Conservation (phyloP, 2,113 vertebrate species). For the Myanophis thanlyinensis region DNA sequence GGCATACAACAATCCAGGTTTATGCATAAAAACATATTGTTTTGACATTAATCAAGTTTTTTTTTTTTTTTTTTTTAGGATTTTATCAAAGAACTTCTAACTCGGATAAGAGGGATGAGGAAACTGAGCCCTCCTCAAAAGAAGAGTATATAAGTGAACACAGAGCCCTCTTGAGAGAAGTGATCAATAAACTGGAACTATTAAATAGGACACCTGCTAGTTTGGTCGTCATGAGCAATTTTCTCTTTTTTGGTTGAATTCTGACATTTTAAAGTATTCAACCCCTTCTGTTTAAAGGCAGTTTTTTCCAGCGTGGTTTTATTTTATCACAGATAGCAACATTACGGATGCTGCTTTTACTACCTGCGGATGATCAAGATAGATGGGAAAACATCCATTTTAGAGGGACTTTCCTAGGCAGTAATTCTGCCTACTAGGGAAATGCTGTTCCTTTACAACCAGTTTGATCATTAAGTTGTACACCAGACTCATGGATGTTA, state of each 20-base stretch:
- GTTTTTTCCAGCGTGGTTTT: conserved; percentile 64
- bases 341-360: conserved; percentile 58
- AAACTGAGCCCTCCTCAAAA: conserved; percentile 93
- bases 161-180: conserved; percentile 52
- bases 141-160: conserved; percentile 85
- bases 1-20: background rate
- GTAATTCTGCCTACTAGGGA: conserved; percentile 36
- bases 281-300: conserved; percentile 61
- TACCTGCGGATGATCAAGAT: conserved; percentile 51
- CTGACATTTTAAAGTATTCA: conserved; percentile 64
- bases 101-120: conserved; percentile 96
- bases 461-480: conserved; percentile 62
- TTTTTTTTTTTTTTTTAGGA: conserved; percentile 68
- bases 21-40: background rate
- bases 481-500: conserved; percentile 67
- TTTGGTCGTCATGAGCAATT: conserved; percentile 63
- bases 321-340: conserved; percentile 55
- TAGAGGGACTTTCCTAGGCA: conserved; percentile 35
- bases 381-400: conserved; percentile 47
- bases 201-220: conserved; percentile 66
- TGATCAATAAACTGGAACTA: conserved; percentile 57
- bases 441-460: conserved; percentile 47
- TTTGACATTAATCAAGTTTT: background rate
- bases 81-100: conserved; percentile 92
- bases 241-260: conserved; percentile 61